Evolutionary conservation across 2,113 vertebrate genomes (phyloP).

Genomic region (Dasypus novemcinctus): DNA sequence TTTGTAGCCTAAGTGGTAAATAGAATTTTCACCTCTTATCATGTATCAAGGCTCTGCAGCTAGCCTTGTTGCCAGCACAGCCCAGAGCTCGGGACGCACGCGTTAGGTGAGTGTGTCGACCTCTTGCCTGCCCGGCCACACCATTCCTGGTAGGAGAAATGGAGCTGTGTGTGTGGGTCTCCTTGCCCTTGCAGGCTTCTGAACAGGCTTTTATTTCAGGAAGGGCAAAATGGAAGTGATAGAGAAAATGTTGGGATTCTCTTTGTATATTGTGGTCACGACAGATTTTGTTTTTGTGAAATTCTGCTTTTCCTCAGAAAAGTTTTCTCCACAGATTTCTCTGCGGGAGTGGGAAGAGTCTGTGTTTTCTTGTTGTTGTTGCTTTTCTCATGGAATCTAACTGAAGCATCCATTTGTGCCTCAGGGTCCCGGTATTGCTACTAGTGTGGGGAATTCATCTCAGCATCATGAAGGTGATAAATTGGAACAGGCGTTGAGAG

Average conservation of each 20-base stretch:
- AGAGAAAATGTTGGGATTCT: background rate
- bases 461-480: background rate
- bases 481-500: background rate
- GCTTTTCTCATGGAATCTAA: background rate
- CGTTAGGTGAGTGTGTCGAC: accelerated
- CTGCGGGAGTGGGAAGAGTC: background rate
- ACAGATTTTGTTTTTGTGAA: background rate
- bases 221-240: background rate
- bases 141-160: background rate
- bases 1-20: background rate
- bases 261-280: background rate
- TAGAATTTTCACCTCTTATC: background rate
- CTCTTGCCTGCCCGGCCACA: background rate
- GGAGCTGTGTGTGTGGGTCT: background rate
- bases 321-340: background rate
- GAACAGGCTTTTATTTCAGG: background rate
- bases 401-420: background rate
- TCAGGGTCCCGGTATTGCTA: background rate
- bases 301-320: background rate
- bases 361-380: background rate
- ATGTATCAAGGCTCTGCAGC: background rate
- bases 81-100: accelerated
- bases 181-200: background rate
- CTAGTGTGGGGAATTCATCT: background rate
- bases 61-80: background rate